Conservation (phyloP, 2,113 vertebrate genomes). For the Machaerirhynchus nigripectus region DNA sequence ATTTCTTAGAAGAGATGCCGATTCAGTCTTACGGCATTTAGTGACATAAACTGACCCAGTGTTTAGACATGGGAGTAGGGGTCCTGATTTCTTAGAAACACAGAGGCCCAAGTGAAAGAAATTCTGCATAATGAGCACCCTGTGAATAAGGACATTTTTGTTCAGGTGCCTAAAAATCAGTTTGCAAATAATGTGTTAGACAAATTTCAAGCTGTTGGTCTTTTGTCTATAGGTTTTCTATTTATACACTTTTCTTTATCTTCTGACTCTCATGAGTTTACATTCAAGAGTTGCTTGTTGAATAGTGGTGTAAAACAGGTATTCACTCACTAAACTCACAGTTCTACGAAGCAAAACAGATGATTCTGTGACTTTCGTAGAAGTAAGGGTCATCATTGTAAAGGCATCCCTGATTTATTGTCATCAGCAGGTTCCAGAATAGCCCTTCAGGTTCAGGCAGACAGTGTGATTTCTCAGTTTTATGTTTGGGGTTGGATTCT, state of each 20-base stretch:
- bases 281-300: background rate
- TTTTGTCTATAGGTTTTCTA: background rate
- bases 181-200: background rate
- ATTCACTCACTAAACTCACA: background rate
- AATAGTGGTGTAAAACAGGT: background rate
- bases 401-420: background rate
- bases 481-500: background rate
- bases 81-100: slow-evolving; percentile 10
- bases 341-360: background rate
- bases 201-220: background rate
- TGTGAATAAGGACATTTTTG: background rate
- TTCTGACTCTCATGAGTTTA: background rate
- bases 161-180: background rate
- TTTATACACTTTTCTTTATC: background rate
- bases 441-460: background rate
- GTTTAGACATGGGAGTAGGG: background rate
- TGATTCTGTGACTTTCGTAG: background rate
- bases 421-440: background rate
- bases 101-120: background rate
- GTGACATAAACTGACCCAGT: background rate
- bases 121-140: background rate
- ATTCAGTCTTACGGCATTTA: background rate
- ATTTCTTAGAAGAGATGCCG: background rate
- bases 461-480: background rate
- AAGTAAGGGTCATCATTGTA: background rate